Evolutionary conservation across 2,113 vertebrate species (phyloP).

Genomic region (Taxidea taxus): DNA sequence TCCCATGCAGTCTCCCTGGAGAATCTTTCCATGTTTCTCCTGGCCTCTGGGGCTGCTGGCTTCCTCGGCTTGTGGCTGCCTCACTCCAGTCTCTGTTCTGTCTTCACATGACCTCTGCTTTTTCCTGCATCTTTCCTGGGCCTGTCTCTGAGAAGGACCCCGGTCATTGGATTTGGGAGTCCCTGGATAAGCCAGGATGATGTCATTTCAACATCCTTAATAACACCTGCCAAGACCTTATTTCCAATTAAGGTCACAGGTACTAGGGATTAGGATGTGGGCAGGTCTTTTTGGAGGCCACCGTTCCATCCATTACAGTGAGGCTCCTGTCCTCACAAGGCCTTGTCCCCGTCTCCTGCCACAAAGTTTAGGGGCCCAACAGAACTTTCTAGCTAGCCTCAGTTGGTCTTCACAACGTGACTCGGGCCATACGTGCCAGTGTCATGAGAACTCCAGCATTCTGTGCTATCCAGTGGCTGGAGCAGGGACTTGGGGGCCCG

Average conservation of each 20-base stretch:
- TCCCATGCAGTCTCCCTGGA: no score
- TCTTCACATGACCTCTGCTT: not conserved
- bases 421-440: rapidly evolving
- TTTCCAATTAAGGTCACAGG: not conserved
- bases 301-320: not conserved
- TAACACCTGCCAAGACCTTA: not conserved
- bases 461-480: not conserved
- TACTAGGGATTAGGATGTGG: not conserved
- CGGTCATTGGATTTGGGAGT: not conserved
- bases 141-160: not conserved
- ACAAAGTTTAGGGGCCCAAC: not conserved
- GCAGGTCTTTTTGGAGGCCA: no score
- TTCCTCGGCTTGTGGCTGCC: not conserved
- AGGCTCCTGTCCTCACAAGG: no score
- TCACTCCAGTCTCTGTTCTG: no score
- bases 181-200: not conserved
- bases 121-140: not conserved
- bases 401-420: not conserved
- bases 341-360: not conserved
- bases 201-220: not conserved
- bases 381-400: not conserved
- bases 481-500: not conserved
- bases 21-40: rapidly evolving
- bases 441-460: rapidly evolving
- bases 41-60: rapidly evolving